Evolutionary conservation across 2,888 invertebrate genomes (phyloP), one percentile per base, ranked within the genome.

Genomic region (Pristionchus exspectatus): DNA sequence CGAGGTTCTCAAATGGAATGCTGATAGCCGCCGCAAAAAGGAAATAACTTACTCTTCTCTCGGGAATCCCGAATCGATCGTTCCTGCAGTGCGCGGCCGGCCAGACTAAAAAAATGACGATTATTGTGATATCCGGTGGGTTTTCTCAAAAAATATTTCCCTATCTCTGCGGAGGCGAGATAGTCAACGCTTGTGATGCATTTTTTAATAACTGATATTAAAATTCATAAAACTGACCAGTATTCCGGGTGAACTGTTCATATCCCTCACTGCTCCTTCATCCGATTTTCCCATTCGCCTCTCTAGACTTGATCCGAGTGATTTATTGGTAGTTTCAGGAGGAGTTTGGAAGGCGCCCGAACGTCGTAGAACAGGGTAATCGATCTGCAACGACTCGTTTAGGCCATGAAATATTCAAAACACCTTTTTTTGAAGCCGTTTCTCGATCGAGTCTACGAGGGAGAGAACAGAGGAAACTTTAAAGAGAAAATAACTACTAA

Each of bases 351-450:
- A 84, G 56, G 30, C 84, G 1, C 84, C 84, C 56, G 84, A 84
- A 10, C 84, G 54, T 18, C 84, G 54, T 7, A 84, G 84, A n/a
- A 84, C 84, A 16, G 84, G 84, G 21, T 84, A 84, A 5, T 84
- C 18, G 3, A 84, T 56, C 77, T 77, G 77, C 16, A 74, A n/a
- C n/a, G n/a, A n/a, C n/a, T n/a, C n/a, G n/a, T n/a, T n/a, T n/a
- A n/a, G n/a, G n/a, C n/a, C n/a, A n/a, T n/a, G n/a, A n/a, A n/a
- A n/a, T n/a, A n/a, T n/a, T n/a, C n/a, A n/a, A n/a, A n/a, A n/a
- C n/a, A n/a, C n/a, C n/a, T n/a, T n/a, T n/a, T n/a, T n/a, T n/a
- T n/a, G n/a, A n/a, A n/a, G n/a, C n/a, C n/a, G n/a, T n/a, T n/a
- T n/a, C n/a, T n/a, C n/a, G n/a, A n/a, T n/a, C n/a, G n/a, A n/a